Percentiles rank a stretch among this genome's conserved stretches.
Evolutionary conservation across 2,797 vertebrate species (phyloP).

Genomic region (Rhinella marina): DNA sequence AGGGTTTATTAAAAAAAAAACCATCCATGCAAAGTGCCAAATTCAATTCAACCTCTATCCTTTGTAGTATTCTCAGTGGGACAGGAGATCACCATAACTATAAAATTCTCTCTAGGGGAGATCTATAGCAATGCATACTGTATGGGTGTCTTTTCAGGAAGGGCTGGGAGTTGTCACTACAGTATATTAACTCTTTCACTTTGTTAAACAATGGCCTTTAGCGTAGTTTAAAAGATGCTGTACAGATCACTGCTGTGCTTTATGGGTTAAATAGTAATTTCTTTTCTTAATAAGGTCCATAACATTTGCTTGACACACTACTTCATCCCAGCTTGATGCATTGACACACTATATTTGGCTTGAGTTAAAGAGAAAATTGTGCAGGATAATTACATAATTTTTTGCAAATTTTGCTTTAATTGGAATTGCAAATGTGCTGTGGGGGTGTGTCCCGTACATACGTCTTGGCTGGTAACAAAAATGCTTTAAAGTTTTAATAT

Average conservation of each 20-base stretch:
- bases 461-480: not conserved
- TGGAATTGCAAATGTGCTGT: not conserved
- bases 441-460: not conserved
- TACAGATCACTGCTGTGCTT: not conserved
- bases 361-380: not conserved
- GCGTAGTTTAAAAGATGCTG: not conserved
- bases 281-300: not conserved
- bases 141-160: not conserved
- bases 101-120: not conserved
- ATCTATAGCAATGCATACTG: too few relatives aligned
- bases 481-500: not conserved
- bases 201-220: not conserved
- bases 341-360: not conserved
- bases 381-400: not conserved
- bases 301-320: not conserved
- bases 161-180: not conserved
- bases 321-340: not conserved
- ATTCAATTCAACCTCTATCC: not conserved
- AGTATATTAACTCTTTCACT: not conserved
- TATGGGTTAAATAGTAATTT: not conserved
- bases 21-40: not conserved
- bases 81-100: not conserved
- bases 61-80: not conserved
- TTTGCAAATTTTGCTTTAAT: slow-evolving; percentile 1
- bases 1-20: not conserved